phyloP scores from a whole-genome alignment of 2,113 vertebrate species.

The Lota lota region DNA sequence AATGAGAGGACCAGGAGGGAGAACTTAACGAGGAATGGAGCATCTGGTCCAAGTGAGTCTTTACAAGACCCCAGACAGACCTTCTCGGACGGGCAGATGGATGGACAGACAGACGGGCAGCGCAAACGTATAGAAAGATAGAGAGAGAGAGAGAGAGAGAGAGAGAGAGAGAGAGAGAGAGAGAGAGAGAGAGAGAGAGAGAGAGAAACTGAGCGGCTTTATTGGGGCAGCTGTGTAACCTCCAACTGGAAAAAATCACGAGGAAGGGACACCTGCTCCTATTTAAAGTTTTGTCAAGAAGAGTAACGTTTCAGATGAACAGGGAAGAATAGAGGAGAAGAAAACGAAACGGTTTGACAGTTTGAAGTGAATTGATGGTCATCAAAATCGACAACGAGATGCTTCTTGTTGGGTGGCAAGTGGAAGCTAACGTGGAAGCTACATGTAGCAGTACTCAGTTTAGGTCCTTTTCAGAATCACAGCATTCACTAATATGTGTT shows the following conservation, averaged over 20 bases:
- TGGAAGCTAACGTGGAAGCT: too few relatives aligned
- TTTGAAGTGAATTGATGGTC: too few relatives aligned
- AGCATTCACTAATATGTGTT: too few relatives aligned
- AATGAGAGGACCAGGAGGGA: slow-evolving; percentile 42
- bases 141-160: slow-evolving; percentile 17
- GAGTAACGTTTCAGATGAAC: too few relatives aligned
- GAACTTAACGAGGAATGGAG: slow-evolving; percentile 48
- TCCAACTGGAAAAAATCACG: slow-evolving; percentile 35
- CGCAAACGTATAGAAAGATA: slow-evolving; percentile 20
- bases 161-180: slow-evolving; percentile 33
- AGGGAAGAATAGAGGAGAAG: too few relatives aligned
- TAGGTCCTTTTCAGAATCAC: too few relatives aligned
- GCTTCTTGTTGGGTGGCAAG: too few relatives aligned
- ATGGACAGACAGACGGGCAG: slow-evolving; percentile 31
- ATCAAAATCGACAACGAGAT: too few relatives aligned
- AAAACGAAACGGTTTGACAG: too few relatives aligned
- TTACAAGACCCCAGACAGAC: slow-evolving; percentile 33
- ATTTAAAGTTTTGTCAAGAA: too few relatives aligned
- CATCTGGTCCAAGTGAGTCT: slow-evolving; percentile 58
- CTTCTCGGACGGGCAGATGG: slow-evolving; percentile 13
- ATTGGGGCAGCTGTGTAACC: slow-evolving; percentile 52
- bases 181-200: slow-evolving; percentile 35
- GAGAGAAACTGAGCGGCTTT: slow-evolving; percentile 28
- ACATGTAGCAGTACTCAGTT: too few relatives aligned
- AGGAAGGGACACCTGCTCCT: slow-evolving; percentile 28